Evolutionary conservation across 2,113 vertebrate species (phyloP).

Genomic region (Rhipidura dahli): DNA sequence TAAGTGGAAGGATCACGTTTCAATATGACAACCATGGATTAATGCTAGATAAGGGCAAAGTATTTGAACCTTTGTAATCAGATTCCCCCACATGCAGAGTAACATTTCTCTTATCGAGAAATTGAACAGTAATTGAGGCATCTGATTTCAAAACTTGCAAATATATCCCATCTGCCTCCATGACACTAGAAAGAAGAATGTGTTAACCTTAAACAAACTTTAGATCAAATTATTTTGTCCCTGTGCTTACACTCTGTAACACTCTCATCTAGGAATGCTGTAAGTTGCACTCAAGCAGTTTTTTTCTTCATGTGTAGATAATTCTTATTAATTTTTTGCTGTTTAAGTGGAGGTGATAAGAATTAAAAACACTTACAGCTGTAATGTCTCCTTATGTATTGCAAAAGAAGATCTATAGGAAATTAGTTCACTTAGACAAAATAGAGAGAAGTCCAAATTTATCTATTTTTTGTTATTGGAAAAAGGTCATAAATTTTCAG

Average conservation of each 20-base stretch:
- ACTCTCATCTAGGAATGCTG: background rate
- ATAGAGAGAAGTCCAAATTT: background rate
- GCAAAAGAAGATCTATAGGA: background rate
- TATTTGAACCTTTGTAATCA: constrained; percentile 14
- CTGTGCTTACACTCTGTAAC: background rate
- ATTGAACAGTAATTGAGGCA: background rate
- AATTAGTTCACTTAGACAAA: background rate
- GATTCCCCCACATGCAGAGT: background rate
- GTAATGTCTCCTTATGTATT: background rate
- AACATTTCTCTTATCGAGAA: constrained; percentile 13
- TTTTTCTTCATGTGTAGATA: background rate
- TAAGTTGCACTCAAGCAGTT: background rate
- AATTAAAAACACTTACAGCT: background rate
- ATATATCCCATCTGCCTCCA: background rate
- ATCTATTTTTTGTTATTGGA: background rate
- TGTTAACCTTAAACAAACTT: constrained; percentile 21
- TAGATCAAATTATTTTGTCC: background rate
- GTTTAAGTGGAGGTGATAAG: background rate
- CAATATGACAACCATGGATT: background rate
- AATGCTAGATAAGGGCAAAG: constrained; percentile 27
- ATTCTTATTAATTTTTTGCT: background rate
- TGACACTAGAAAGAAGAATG: background rate
- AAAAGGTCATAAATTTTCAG: background rate
- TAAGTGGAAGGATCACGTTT: background rate
- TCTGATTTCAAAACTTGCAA: constrained; percentile 43